A percentile compares a stretch with the other conserved stretches of the same genome.
Conservation (phyloP, 2,888 invertebrate genomes). For the Macaria notata region DNA sequence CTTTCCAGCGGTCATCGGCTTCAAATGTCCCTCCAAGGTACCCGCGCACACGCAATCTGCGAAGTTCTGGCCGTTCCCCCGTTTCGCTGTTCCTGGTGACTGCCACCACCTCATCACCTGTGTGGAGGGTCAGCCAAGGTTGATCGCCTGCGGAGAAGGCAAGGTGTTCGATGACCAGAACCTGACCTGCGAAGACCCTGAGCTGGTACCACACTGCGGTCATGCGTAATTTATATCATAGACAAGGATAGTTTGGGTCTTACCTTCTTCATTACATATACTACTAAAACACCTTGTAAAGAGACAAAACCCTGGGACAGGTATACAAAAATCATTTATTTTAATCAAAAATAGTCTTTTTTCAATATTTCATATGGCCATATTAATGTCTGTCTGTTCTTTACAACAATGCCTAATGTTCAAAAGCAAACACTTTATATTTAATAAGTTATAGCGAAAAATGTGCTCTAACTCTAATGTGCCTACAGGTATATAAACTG, state of each 20-base stretch:
- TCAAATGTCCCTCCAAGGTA: slow-evolving; percentile 94
- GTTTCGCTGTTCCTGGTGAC: slow-evolving; percentile 94
- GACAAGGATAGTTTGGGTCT: slow-evolving; percentile 9
- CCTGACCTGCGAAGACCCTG: slow-evolving; percentile 92
- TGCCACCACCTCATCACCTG: slow-evolving; percentile 94
- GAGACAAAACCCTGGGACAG: too few relatives aligned
- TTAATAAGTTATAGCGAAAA: too few relatives aligned
- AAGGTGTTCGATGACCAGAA: slow-evolving; percentile 92
- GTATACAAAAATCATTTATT: too few relatives aligned
- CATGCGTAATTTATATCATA: slow-evolving; percentile 52
- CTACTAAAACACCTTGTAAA: too few relatives aligned
- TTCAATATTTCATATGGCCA: too few relatives aligned
- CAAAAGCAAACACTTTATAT: too few relatives aligned
- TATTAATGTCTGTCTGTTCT: too few relatives aligned
- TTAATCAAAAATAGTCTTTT: too few relatives aligned
- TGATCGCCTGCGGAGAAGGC: slow-evolving; percentile 93
- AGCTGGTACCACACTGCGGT: slow-evolving; percentile 78
- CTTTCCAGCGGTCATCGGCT: slow-evolving; percentile 91
- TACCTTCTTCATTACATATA: neutral
- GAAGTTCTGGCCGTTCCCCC: slow-evolving; percentile 95
- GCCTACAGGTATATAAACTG: too few relatives aligned
- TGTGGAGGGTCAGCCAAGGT: slow-evolving; percentile 93
- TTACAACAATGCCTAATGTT: too few relatives aligned
- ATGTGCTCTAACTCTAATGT: too few relatives aligned
- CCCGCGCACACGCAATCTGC: slow-evolving; percentile 91